Conservation (phyloP, 2,113 vertebrate genomes). For the Etheostoma cragini region DNA sequence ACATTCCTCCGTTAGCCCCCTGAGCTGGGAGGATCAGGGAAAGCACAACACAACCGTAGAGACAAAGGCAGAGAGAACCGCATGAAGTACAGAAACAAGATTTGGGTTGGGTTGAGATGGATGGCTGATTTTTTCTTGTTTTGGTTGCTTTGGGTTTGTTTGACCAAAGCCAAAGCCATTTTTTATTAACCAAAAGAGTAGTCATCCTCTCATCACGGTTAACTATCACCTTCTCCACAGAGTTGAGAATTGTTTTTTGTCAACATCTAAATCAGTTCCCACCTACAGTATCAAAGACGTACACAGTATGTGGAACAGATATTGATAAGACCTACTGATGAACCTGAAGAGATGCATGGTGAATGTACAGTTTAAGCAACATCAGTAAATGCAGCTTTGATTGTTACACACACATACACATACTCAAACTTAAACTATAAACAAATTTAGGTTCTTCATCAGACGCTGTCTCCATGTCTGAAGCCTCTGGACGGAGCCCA, state of each 20-base stretch:
- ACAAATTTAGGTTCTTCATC: background rate
- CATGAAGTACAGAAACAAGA: background rate
- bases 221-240: background rate
- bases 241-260: background rate
- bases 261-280: no score
- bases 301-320: no score
- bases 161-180: background rate
- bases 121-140: background rate
- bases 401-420: no score
- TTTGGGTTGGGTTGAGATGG: background rate
- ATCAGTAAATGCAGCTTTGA: background rate
- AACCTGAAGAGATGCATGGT: background rate
- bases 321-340: background rate
- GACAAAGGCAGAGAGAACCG: constrained; percentile 33
- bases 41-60: constrained; percentile 26
- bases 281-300: no score
- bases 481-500: constrained; percentile 19
- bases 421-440: background rate
- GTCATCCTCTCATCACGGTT: no score
- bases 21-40: constrained; percentile 58
- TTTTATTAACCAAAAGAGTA: background rate
- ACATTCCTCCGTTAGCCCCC: constrained; percentile 60
- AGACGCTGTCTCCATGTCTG: constrained; percentile 23
- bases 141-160: background rate
- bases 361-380: background rate